These are phyloP conservation scores for Paramormyrops hopkinsi DNA, from an alignment of 2,797 vertebrate species.

Conservation along the genomic window DNA sequence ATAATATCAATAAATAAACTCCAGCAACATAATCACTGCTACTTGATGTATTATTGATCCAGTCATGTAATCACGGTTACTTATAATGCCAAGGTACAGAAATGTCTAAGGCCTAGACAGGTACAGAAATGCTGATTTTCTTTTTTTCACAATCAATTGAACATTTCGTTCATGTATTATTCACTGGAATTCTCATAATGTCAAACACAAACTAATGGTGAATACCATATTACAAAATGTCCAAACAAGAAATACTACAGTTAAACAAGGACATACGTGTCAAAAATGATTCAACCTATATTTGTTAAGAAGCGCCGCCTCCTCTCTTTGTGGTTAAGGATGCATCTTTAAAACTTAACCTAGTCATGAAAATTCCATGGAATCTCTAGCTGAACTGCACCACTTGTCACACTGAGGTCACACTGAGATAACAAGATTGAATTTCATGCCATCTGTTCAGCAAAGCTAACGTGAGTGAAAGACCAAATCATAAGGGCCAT, in stretches of 20 bases:
- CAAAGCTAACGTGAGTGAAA: neutral
- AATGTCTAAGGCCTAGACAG: neutral
- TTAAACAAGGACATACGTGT: neutral
- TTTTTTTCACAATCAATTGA: neutral
- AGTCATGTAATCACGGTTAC: neutral
- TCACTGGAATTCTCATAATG: neutral
- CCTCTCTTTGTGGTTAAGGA: neutral
- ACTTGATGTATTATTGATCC: neutral
- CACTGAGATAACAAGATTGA: neutral
- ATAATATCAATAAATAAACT: neutral
- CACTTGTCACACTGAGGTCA: neutral
- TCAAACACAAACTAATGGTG: neutral
- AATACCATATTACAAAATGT: neutral
- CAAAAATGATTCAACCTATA: neutral
- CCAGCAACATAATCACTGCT: neutral
- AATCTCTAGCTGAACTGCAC: neutral
- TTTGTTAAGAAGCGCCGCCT: neutral
- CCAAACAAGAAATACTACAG: neutral
- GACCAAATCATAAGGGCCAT: neutral
- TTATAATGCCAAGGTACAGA: neutral
- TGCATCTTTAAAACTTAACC: neutral
- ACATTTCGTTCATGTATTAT: neutral
- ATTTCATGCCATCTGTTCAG: neutral
- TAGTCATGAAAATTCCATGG: neutral
- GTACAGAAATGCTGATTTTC: neutral